Evolutionary conservation across 2,113 vertebrate species (phyloP).

Genomic region (Mustela lutreola): DNA sequence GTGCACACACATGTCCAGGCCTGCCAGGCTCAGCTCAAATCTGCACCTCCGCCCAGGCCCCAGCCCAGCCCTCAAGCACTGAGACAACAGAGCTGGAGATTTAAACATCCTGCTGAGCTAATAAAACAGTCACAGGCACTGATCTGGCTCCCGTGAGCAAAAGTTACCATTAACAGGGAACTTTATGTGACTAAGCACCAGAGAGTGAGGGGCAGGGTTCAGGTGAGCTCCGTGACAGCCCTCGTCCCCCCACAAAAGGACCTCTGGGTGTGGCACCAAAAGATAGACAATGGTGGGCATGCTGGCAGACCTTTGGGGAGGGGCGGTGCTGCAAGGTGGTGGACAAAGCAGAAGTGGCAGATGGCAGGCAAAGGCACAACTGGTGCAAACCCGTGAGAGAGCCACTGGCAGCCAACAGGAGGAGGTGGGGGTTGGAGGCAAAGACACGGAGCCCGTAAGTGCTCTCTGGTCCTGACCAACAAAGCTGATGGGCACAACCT

Average conservation of each 20-base stretch:
- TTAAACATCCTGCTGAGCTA: not conserved
- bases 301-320: not conserved
- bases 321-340: not conserved
- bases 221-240: not conserved
- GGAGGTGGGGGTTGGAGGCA: no score
- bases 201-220: not conserved
- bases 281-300: not conserved
- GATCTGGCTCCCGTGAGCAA: not conserved
- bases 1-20: not conserved
- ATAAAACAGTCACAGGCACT: not conserved
- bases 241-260: not conserved
- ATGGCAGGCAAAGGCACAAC: not conserved
- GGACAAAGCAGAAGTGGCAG: not conserved
- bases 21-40: not conserved
- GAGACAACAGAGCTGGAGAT: not conserved
- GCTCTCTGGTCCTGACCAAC: not conserved
- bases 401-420: no score
- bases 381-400: not conserved
- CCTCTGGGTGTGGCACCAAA: fast-evolving
- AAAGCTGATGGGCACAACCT: not conserved
- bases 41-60: not conserved
- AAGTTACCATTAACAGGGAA: not conserved
- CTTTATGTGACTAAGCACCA: not conserved
- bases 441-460: not conserved
- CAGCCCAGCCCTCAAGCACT: not conserved